A percentile compares a stretch with the other conserved stretches of the same genome.
phyloP scores from a whole-genome alignment of 2,888 invertebrate species.

The Neoaliturus tenellus region DNA sequence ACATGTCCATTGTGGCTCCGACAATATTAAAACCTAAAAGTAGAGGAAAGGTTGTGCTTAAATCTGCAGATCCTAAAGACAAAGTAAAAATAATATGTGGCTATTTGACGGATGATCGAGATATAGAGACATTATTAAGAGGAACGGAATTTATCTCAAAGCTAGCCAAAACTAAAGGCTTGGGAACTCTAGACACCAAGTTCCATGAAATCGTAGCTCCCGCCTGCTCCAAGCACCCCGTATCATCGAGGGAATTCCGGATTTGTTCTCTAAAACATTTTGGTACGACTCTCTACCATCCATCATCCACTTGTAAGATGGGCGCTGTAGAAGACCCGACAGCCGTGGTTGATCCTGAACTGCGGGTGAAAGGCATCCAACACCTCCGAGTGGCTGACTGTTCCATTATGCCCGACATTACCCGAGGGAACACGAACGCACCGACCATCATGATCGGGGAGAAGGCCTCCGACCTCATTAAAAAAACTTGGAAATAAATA shows the following conservation, averaged over 20 bases:
- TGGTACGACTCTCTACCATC: conserved; percentile 79
- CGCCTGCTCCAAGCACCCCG: conserved; percentile 72
- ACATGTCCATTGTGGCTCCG: conserved; percentile 62
- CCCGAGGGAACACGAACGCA: conserved; percentile 78
- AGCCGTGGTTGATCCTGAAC: conserved; percentile 75
- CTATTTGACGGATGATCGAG: conserved; percentile 61
- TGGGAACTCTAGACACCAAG: conserved; percentile 64
- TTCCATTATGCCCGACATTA: conserved; percentile 75
- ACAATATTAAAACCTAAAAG: conserved; percentile 66
- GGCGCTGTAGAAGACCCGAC: conserved; percentile 70
- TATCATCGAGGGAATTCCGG: conserved; percentile 72
- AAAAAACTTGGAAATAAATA: conserved; percentile 59
- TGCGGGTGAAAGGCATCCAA: conserved; percentile 75
- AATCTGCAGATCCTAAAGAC: conserved; percentile 62
- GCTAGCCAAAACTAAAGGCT: conserved; percentile 66
- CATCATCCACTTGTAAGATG: conserved; percentile 83
- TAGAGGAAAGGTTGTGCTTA: conserved; percentile 63
- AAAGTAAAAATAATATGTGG: conserved; percentile 64
- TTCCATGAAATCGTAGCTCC: conserved; percentile 75
- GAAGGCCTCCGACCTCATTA: conserved; percentile 69
- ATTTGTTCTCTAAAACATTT: conserved; percentile 76
- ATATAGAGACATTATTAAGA: conserved; percentile 63
- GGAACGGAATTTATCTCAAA: conserved; percentile 64
- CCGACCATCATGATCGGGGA: conserved; percentile 73
- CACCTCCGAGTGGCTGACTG: conserved; percentile 76